Conservation (phyloP, 2,113 vertebrate genomes). For the Engystomops pustulosus region DNA sequence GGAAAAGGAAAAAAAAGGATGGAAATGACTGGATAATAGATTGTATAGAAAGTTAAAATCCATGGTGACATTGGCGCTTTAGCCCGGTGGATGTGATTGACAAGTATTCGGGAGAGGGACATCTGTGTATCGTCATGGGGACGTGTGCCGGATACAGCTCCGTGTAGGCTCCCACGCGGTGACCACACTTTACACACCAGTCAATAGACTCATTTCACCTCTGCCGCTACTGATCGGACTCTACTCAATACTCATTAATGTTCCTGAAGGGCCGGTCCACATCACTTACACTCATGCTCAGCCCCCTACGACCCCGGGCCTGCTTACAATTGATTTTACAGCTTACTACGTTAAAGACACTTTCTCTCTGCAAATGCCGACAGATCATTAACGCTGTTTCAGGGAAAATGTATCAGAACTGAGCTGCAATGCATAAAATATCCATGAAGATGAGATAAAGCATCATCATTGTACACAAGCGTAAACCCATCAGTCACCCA, state of each 20-base stretch:
- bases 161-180: not conserved
- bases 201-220: conserved; percentile 45
- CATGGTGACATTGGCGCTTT: not conserved
- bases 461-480: not conserved
- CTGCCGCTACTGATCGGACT: not conserved
- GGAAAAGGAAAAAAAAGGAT: no score
- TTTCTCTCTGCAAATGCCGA: conserved; percentile 4
- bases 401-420: no score
- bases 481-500: not conserved
- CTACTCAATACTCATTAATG: conserved; percentile 53
- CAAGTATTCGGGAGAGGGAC: not conserved
- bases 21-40: no score
- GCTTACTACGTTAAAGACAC: conserved; percentile 1
- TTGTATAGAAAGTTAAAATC: no score
- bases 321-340: conserved; percentile 37
- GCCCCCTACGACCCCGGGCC: conserved; percentile 1
- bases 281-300: conserved; percentile 25
- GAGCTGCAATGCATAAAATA: not conserved
- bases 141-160: no score
- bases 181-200: not conserved
- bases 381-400: not conserved
- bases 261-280: not conserved
- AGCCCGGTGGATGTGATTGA: not conserved
- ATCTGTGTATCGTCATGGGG: not conserved
- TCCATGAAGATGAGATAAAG: not conserved